Base-by-base conservation (phyloP, 1,140 invertebrate genomes). In the Calosoma granatense region DNA sequence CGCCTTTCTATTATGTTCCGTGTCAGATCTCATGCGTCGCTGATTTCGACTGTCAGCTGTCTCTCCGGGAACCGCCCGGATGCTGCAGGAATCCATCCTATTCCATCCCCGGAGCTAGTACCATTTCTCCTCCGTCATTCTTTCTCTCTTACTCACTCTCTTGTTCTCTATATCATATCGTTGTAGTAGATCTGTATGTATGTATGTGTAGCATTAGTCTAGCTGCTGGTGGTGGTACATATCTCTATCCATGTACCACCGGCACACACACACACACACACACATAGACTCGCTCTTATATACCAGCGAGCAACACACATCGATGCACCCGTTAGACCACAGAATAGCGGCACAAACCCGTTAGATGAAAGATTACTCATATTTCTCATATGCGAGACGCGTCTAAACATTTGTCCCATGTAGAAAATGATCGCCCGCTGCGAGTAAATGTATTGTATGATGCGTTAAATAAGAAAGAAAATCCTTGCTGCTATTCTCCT, bases 1-100 rank as follows among this genome's bases (percentile, higher is more conserved):
- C 30, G 52, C 39, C 53, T 55, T 58, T 58, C 57, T 53, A 58
- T 58, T 58, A 58, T 54, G 53, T 58, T 58, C 57, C 43, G 51
- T 58, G 57, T 58, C 53, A 55, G 41, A 47, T 47, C 41, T 47
- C 41, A 47, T 47, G 41, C 41, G 41, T 17, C 41, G 41, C 6
- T 47, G 41, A 47, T 47, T 47, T 47, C 41, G 15, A 47, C 41
- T 47, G 41, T 47, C 41, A 47, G 41, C 41, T 47, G 41, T 47
- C 41, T 47, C 41, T 47, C 26, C 14, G 26, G 6, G 26, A 30
- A n/a, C n/a, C 26, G 26, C 26, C 26, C 26, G 26, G 26, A 36
- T 36, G 26, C n/a, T 36, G 26, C 26, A 36, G 26, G 26, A 36
- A 36, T 36, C n/a, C 26, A 36, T 36, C 26, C 26, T 36, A n/a